Evolutionary conservation across 2,888 invertebrate genomes (phyloP), one percentile per base, ranked within the genome.

Genomic region (Dryocosmus kuriphilus): DNA sequence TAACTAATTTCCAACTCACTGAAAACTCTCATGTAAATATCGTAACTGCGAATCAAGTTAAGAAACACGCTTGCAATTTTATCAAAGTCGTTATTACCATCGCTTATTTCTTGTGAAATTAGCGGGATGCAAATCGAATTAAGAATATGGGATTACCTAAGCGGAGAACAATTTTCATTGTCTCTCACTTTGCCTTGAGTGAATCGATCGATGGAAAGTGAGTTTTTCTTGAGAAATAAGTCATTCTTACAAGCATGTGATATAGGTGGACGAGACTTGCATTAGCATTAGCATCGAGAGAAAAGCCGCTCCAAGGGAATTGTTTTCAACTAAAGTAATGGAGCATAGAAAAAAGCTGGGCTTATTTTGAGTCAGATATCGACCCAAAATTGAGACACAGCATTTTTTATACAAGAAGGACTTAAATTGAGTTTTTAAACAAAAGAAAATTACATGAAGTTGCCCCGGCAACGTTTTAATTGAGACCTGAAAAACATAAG

Each of bases 1-100:
- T 71, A 71, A 71, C 71, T 71, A 71, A 71, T 71, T 71, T 19
- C 71, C 11, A n/a, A 71, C 41, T 71, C 67, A 27, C 71, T 71
- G 51, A 71, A 71, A 71, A 71, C 71, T 71, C 46, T 27, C 46
- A 46, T 71, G 71, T 71, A 51, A 51, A 71, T 71, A 46, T 67
- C 46, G 19, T 46, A 41, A 41, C 65, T 67, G 46, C 8, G 27
- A 46, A 71, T 71, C 51, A 51, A 71, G 51, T 71, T 71, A 71
- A 71, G 71, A 51, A 71, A 51, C 41, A 27, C 11, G 46, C 46
- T n/a, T 67, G 67, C 46, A 27, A 67, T 67, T 67, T 67, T 67
- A 67, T 67, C 30, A 30, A 51, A 71, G 19, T 71, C 27, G 22
- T 71, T 71, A 71, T 71, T 41, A 71, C 71, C 41, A 46, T 46